phyloP scores from a whole-genome alignment of 1,140 invertebrate genomes.

The Magallana angulata region DNA sequence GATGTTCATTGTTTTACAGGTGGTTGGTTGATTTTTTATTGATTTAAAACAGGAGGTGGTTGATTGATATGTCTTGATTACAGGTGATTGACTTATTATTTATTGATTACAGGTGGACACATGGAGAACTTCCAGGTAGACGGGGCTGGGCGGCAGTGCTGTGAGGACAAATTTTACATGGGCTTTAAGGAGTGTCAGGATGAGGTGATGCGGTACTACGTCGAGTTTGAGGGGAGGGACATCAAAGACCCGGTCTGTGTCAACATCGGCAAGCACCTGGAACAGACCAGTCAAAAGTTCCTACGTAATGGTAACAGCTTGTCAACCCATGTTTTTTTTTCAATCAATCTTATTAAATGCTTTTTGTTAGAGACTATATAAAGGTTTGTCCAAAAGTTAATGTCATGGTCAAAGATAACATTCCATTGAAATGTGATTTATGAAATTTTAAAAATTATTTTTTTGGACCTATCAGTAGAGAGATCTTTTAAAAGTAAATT shows the following conservation, averaged over 20 bases:
- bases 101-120: constrained; percentile 12
- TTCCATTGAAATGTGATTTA: no score
- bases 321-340: neutral
- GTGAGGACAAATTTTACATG: constrained; percentile 83
- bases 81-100: neutral
- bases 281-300: constrained; percentile 83
- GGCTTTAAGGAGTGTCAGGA: constrained; percentile 94
- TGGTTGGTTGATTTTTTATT: neutral
- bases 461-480: no score
- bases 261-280: constrained; percentile 89
- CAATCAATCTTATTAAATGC: no score
- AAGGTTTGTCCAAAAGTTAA: no score
- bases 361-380: no score
- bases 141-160: constrained; percentile 43
- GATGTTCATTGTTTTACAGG: neutral
- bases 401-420: no score
- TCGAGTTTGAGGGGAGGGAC: constrained; percentile 90
- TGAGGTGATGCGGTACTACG: constrained; percentile 92
- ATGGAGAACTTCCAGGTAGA: constrained; percentile 44
- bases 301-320: constrained; percentile 4
- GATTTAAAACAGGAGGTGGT: neutral
- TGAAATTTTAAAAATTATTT: no score
- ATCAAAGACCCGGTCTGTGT: constrained; percentile 89
- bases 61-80: neutral
- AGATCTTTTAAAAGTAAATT: no score